Conservation (phyloP, 1,140 invertebrate genomes). For the Eumeta japonica region DNA sequence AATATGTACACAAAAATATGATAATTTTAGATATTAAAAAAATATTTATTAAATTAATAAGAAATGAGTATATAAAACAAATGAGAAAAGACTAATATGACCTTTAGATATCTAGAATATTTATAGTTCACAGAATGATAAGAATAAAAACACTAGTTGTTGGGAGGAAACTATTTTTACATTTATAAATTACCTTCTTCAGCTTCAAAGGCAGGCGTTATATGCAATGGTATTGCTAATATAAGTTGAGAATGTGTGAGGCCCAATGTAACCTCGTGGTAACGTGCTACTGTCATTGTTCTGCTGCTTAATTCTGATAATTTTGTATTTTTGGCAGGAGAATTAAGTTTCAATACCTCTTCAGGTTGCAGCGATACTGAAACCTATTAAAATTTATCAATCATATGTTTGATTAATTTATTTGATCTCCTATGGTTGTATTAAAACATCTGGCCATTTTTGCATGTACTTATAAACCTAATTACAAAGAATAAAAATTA, state of each 20-base stretch:
- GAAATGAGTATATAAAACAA: too few species aligned
- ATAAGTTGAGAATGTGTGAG: constrained; percentile 85
- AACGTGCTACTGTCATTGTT: constrained; percentile 72
- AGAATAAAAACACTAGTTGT: too few species aligned
- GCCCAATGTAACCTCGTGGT: constrained; percentile 89
- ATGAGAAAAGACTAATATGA: too few species aligned
- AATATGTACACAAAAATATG: too few species aligned
- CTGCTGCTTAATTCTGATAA: constrained; percentile 39
- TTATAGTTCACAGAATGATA: too few species aligned
- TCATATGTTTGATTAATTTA: constrained; percentile 8
- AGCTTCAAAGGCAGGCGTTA: constrained; percentile 90
- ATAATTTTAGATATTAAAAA: too few species aligned
- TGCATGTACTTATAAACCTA: too few species aligned
- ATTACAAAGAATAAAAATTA: too few species aligned
- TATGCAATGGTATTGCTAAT: constrained; percentile 88
- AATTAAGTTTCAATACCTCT: constrained; percentile 65
- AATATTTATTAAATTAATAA: constrained; percentile 3
- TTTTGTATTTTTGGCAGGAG: constrained; percentile 43
- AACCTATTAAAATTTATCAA: constrained; percentile 63
- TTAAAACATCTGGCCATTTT: too few species aligned
- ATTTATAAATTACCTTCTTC: constrained; percentile 64
- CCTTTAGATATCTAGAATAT: too few species aligned
- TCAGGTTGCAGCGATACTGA: constrained; percentile 88
- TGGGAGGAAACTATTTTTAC: too few species aligned
- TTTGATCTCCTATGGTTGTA: too few species aligned